Percentiles rank a stretch among this genome's conserved stretches.
Evolutionary conservation across 1,140 invertebrate species (phyloP).

Genomic region (Heliconius eleuchia): DNA sequence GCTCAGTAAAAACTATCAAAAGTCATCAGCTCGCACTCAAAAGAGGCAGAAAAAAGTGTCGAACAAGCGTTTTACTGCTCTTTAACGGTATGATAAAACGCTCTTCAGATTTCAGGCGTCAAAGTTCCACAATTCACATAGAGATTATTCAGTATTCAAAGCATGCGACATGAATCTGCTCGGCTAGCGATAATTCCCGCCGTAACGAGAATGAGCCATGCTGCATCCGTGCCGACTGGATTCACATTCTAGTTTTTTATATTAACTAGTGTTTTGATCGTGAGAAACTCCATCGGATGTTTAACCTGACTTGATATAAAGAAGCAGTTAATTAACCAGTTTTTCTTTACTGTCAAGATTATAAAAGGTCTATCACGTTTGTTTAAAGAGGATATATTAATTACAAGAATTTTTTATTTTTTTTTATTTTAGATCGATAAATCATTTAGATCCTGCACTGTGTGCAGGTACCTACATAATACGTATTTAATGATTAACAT

Average conservation of each 20-base stretch:
- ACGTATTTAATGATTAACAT: background rate
- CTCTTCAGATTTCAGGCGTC: conserved; percentile 17
- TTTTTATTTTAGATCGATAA: background rate
- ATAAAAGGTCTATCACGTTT: background rate
- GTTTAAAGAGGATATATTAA: background rate
- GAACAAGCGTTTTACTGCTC: background rate
- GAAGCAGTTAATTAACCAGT: conserved; percentile 4
- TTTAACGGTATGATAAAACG: conserved; percentile 15
- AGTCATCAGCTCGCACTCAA: background rate
- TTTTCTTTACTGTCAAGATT: background rate
- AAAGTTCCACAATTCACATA: conserved; percentile 16
- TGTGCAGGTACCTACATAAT: too few relatives aligned
- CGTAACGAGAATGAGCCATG: conserved; percentile 44
- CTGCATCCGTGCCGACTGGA: conserved; percentile 57
- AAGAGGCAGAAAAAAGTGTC: conserved; percentile 11
- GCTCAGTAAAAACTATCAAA: background rate
- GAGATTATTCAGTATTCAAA: conserved; percentile 33
- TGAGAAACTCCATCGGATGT: conserved; percentile 55
- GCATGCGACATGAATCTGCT: conserved; percentile 34
- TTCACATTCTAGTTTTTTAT: conserved; percentile 65
- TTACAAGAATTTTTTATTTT: background rate
- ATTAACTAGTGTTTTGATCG: conserved; percentile 62
- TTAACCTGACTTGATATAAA: conserved; percentile 20
- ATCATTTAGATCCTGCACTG: background rate
- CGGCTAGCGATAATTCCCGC: conserved; percentile 35